Evolutionary conservation across 2,797 vertebrate species (phyloP).

Genomic region (Momotus momota): DNA sequence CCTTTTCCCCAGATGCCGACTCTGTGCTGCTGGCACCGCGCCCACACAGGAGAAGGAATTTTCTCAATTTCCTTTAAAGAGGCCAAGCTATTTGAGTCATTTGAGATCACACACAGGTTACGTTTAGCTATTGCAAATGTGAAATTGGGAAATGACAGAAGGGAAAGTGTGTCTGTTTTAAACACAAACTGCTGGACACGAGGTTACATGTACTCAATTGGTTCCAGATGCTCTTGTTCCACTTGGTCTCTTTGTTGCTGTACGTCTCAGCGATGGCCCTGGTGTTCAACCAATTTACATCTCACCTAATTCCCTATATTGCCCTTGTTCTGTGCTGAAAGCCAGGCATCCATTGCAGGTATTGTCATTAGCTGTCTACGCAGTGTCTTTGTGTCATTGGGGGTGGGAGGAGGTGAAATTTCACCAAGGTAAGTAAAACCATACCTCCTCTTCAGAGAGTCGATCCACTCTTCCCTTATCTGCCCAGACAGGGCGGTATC

Average conservation of each 20-base stretch:
- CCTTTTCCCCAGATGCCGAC: not conserved
- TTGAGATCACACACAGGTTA: conserved; percentile 56
- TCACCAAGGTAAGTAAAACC: not conserved
- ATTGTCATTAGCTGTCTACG: not conserved
- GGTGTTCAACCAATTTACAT: conserved; percentile 15
- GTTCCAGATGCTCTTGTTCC: conserved; percentile 69
- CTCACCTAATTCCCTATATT: conserved; percentile 22
- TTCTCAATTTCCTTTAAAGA: conserved; percentile 69
- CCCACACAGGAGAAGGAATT: conserved; percentile 72
- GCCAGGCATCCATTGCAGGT: conserved; percentile 10
- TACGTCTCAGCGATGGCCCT: not conserved
- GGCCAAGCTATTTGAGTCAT: conserved; percentile 43
- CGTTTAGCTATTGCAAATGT: conserved; percentile 45
- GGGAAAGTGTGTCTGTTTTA: conserved; percentile 58
- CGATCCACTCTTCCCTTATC: not conserved
- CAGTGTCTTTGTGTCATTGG: not conserved
- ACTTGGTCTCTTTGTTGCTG: conserved; percentile 24
- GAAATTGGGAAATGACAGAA: conserved; percentile 48
- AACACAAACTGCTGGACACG: not conserved
- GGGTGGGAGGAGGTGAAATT: not conserved
- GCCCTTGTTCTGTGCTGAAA: conserved; percentile 40
- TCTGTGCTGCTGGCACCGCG: conserved; percentile 46
- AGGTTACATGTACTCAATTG: conserved; percentile 22
- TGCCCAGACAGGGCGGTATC: not conserved
- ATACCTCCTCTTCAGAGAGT: not conserved